Conservation (phyloP, 2,113 vertebrate species). For the Rhinichthys klamathensis region DNA sequence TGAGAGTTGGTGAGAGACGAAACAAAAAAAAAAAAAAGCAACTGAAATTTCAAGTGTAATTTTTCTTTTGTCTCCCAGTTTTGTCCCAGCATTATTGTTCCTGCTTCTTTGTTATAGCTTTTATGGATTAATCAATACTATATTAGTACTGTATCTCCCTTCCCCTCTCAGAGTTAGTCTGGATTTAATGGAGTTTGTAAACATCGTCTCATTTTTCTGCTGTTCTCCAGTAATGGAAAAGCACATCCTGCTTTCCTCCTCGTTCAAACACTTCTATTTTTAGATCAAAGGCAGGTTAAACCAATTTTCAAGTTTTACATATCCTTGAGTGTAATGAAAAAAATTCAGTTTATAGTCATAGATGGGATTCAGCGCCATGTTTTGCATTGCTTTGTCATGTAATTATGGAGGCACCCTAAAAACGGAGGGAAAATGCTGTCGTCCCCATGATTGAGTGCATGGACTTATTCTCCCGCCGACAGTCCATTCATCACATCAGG, state of each 20-base stretch:
- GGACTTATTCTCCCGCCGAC: slow-evolving; percentile 83
- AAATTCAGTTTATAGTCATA: slow-evolving; percentile 49
- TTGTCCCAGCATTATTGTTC: slow-evolving; percentile 57
- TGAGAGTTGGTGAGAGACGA: background rate
- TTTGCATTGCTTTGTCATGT: slow-evolving; percentile 65
- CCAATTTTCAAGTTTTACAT: background rate
- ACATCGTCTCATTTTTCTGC: slow-evolving; percentile 73
- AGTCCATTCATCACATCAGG: slow-evolving; percentile 86
- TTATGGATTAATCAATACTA: slow-evolving; percentile 78
- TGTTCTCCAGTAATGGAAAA: slow-evolving; percentile 68
- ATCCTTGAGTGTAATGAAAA: background rate
- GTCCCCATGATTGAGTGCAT: slow-evolving; percentile 78
- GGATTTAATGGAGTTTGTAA: slow-evolving; percentile 73
- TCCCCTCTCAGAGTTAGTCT: slow-evolving; percentile 58
- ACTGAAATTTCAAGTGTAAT: slow-evolving; percentile 27
- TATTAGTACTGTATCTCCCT: slow-evolving; percentile 73
- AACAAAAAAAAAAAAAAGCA: background rate
- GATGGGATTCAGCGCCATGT: slow-evolving; percentile 56
- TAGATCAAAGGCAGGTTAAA: background rate
- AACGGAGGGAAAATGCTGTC: slow-evolving; percentile 66
- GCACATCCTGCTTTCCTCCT: slow-evolving; percentile 25
- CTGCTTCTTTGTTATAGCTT: slow-evolving; percentile 55
- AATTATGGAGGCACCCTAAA: slow-evolving; percentile 65
- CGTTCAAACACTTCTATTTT: slow-evolving; percentile 36
- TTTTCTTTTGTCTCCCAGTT: slow-evolving; percentile 47